Base-by-base conservation (phyloP, 2,888 invertebrate species). In the Zygogramma bicolorata region DNA sequence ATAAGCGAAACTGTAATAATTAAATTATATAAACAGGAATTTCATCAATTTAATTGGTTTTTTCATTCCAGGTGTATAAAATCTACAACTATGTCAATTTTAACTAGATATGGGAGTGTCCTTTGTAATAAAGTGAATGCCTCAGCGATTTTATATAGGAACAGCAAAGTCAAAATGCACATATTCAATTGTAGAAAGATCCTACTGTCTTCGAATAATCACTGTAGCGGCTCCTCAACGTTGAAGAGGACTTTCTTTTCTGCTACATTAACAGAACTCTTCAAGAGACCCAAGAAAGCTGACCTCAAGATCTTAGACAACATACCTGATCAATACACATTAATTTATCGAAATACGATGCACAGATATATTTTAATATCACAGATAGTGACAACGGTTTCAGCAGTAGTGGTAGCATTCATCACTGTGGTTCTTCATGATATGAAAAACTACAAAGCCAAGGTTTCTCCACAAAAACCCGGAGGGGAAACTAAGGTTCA, bases 341-440 rank as follows among this genome's bases (percentile, higher is more conserved):
- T 87, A 68, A 86, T 87, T 66, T 87, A 87, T 73, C 77, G 84
- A 71, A 84, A 81, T 63, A 78, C 76, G 15, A 80, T 85, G 78
- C 77, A 83, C 15, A 79, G 79, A 46, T 86, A 85, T 71, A 73
- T 87, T 22, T 68, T 80, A 13, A 59, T 62, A 25, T 78, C 78
- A 3, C 86, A 86, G 74, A 63, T 84, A 29, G 29, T 81, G 40
- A 76, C 83, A n/a, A 71, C 79, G 7, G 40, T 80, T 10, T 66
- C 79, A 6, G 71, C 77, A 4, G 71, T 73, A 13, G 13, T 80
- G 40, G 71, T 82, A n/a, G 71, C 68, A 5, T 1, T 81, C 1
- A 7, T 75, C n/a, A 18, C 73, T 1, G 38, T 79, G 15, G 62
- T 80, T 8, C 71, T 34, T 7, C 40, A 71, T 15, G 77, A 77